Conservation (phyloP, 2,888 invertebrate species). For the Pinctada fucata region DNA sequence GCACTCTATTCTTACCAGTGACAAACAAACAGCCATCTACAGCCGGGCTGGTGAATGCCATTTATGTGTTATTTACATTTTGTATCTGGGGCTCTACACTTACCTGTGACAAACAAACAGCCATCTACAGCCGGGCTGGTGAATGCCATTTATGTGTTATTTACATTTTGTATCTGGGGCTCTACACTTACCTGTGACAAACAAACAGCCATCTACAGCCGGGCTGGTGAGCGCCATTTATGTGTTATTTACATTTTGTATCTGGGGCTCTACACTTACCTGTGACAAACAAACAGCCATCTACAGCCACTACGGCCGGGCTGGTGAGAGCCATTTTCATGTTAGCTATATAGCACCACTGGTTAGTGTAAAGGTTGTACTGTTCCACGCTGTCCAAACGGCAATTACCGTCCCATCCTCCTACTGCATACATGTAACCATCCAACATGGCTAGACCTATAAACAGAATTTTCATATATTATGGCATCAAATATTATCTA, state of each 20-base stretch:
- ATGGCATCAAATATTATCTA: no score
- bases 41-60: conserved; percentile 78
- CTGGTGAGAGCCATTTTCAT: conserved; percentile 79
- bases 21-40: conserved; percentile 78
- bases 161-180: neutral
- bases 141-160: conserved; percentile 70
- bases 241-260: no score
- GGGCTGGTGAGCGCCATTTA: conserved; percentile 78
- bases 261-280: conserved; percentile 61
- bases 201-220: conserved; percentile 77
- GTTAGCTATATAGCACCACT: conserved; percentile 77
- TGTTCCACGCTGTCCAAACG: conserved; percentile 78
- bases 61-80: conserved; percentile 77
- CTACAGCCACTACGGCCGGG: conserved; percentile 78
- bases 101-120: conserved; percentile 78
- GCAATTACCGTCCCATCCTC: conserved; percentile 78
- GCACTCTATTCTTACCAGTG: conserved; percentile 71
- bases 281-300: conserved; percentile 78
- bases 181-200: conserved; percentile 76
- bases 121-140: conserved; percentile 79
- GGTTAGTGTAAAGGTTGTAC: conserved; percentile 77
- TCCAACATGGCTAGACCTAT: conserved; percentile 78
- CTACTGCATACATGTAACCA: conserved; percentile 79
- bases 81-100: neutral
- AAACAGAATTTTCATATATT: neutral